phyloP scores from a whole-genome alignment of 1,140 invertebrate genomes.

The Brachystomella parvula region DNA sequence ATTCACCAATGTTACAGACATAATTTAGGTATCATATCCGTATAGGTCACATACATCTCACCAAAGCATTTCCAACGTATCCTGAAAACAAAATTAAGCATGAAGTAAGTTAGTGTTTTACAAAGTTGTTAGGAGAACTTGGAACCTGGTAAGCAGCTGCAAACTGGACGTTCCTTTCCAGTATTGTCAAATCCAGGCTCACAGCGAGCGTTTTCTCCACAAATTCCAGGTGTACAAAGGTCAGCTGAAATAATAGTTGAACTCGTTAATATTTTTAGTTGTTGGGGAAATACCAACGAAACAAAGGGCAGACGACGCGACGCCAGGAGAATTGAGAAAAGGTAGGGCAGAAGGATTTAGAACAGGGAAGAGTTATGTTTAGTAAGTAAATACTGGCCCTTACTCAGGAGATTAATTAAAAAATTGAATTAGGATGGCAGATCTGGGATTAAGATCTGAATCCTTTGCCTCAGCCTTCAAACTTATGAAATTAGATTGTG shows the following conservation, averaged over 20 bases:
- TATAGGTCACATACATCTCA: constrained; percentile 39
- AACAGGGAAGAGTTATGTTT: not conserved
- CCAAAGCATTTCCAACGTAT: constrained; percentile 70
- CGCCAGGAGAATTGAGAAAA: not conserved
- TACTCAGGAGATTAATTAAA: not conserved
- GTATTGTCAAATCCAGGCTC: constrained; percentile 69
- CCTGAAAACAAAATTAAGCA: constrained; percentile 49
- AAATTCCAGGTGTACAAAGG: constrained; percentile 73
- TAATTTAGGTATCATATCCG: constrained; percentile 32
- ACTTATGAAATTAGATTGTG: too few relatives aligned
- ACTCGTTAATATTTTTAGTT: not conserved
- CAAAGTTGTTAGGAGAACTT: not conserved
- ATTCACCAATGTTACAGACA: not conserved
- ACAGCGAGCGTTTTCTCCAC: constrained; percentile 71
- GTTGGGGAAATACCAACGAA: not conserved
- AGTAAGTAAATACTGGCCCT: not conserved
- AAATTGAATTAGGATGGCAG: not conserved
- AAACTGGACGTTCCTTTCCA: constrained; percentile 69
- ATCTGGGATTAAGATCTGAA: too few relatives aligned
- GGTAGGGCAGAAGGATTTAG: not conserved
- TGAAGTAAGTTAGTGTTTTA: constrained; percentile 44
- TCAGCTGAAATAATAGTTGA: constrained; percentile 51
- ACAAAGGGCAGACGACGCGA: too few relatives aligned
- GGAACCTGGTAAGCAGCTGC: constrained; percentile 53
- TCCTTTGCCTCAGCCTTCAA: too few relatives aligned